Conservation (phyloP, 2,888 invertebrate genomes). For the Platycheirus rosarum region DNA sequence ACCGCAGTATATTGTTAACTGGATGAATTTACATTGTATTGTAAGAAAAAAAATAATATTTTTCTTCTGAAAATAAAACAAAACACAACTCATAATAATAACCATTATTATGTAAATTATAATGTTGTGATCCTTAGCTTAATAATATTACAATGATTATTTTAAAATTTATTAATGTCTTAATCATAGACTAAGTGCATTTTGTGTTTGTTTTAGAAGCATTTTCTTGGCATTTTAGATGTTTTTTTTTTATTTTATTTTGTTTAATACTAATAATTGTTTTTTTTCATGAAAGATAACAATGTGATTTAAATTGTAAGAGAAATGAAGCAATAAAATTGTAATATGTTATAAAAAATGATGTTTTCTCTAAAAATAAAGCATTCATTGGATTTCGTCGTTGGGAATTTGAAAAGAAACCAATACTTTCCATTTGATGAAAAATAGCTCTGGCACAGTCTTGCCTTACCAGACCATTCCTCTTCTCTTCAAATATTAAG, state of each 20-base stretch:
- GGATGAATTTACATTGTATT: conserved; percentile 22
- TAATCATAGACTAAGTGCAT: too few species aligned
- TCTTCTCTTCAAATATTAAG: too few species aligned
- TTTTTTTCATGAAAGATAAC: conserved; percentile 31
- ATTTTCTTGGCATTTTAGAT: conserved; percentile 39
- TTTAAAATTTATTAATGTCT: too few species aligned
- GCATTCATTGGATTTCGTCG: too few species aligned
- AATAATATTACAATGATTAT: too few species aligned
- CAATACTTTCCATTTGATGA: too few species aligned
- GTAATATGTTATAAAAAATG: conserved; percentile 50
- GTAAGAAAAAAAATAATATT: conserved; percentile 10
- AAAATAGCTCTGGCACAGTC: too few species aligned
- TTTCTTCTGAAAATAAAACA: conserved; percentile 11
- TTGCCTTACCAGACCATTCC: too few species aligned
- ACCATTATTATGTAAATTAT: conserved; percentile 29
- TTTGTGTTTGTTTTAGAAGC: conserved; percentile 11
- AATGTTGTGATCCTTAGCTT: conserved; percentile 58
- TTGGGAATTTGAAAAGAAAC: too few species aligned
- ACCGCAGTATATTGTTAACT: conserved; percentile 37
- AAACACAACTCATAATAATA: conserved; percentile 11
- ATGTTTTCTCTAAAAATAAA: conserved; percentile 27
- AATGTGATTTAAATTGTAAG: conserved; percentile 68
- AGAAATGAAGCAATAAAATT: conserved; percentile 69
- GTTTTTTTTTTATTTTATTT: conserved; percentile 11
- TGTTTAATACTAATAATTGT: conserved; percentile 31